Base-by-base conservation (phyloP, 2,888 invertebrate genomes). In the Psylliodes chrysocephalus region DNA sequence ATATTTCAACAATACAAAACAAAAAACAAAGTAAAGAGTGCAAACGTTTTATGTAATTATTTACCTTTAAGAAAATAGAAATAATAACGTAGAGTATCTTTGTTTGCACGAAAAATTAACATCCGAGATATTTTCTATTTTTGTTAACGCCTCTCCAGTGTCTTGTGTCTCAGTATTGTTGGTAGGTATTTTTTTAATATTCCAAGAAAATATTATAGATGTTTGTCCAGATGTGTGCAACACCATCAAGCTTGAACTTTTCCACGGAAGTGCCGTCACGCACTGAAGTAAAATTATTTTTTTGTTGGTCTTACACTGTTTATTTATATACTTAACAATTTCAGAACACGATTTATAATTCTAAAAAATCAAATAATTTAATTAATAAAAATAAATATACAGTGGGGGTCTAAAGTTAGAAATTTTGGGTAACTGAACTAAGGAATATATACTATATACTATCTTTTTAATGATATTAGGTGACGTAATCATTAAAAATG, bases 71-170 rank as follows among this genome's bases (percentile, higher is more conserved):
- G 35, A 12, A 46, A 19, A 33, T 46, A 17, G 30, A 56, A 57
- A 57, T 57, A 57, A 35, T 47, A 47, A 12, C 47, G 38, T 30
- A 44, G 44, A 33, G 19, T 35, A n/a, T 46, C 12, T 35, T 57
- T 57, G 47, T 47, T 57, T 57, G 57, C 35, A 47, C 35, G 47
- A 57, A 57, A 47, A 57, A 22, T 57, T 57, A 57, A 57, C 57
- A 47, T 56, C 56, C 46, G 44, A 15, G 30, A 44, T 44, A 47
- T 22, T 33, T 56, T 57, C 47, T 57, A 57, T 47, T 47, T 57
- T 22, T 14, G 57, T 57, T 57, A 38, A 57, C 47, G 30, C 44
- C 18, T 46, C 46, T 46, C 7, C 46, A 8, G 15, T 10, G 19
- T 22, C 46, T 46, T 46, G 19, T 46, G 46, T 46, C 46, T 46